Percentiles rank a stretch among this genome's conserved stretches.
These are phyloP conservation scores for Xylocopa sonorina DNA, from an alignment of 1,140 invertebrate species.

Conservation along the genomic window DNA sequence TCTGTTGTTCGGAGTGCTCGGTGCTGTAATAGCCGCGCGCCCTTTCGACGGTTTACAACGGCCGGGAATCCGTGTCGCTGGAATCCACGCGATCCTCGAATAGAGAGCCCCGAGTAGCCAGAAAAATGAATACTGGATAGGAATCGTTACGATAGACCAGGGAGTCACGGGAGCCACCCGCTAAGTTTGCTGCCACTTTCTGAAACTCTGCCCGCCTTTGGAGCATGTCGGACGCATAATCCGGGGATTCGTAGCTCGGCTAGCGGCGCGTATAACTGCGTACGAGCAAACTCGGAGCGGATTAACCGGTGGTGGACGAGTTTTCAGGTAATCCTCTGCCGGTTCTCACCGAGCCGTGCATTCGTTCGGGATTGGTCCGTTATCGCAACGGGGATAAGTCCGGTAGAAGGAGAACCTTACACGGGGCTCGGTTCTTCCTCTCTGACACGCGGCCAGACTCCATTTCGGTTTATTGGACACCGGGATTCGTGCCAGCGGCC, in stretches of 20 bases:
- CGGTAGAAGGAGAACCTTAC: constrained; percentile 16
- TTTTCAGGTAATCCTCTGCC: constrained; percentile 60
- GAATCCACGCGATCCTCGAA: constrained; percentile 1
- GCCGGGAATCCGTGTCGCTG: neutral
- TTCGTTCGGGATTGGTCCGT: constrained; percentile 49
- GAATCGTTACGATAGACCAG: no score
- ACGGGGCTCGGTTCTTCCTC: constrained; percentile 21
- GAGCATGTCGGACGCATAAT: constrained; percentile 46
- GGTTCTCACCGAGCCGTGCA: constrained; percentile 27
- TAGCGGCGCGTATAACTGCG: constrained; percentile 47
- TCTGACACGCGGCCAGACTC: constrained; percentile 30
- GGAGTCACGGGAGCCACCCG: no score
- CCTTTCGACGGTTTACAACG: neutral
- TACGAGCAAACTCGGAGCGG: constrained; percentile 37
- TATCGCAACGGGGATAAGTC: constrained; percentile 59
- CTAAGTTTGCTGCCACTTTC: neutral
- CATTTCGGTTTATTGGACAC: constrained; percentile 55
- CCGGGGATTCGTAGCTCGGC: constrained; percentile 23
- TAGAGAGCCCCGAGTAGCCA: neutral
- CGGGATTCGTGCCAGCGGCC: neutral
- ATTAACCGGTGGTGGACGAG: constrained; percentile 60
- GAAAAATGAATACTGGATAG: no score
- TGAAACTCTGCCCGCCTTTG: constrained; percentile 23
- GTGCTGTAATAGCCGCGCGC: constrained; percentile 14
- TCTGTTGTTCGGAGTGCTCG: neutral